These are phyloP conservation scores for Streblospio benedicti DNA, from an alignment of 1,140 invertebrate genomes.

Conservation along the genomic window DNA sequence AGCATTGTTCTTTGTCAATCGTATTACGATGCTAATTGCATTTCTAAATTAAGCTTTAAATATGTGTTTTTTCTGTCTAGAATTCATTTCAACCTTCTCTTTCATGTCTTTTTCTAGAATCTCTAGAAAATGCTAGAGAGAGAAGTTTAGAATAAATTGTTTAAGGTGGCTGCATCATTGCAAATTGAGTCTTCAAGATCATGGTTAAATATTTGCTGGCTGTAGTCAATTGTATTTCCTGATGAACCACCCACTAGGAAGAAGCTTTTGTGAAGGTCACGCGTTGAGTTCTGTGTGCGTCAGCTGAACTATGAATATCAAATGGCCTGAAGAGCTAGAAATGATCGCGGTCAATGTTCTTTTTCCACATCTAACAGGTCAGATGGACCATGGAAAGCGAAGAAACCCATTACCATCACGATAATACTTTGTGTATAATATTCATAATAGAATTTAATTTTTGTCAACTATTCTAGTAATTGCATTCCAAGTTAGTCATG, in stretches of 20 bases:
- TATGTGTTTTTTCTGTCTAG: conserved; percentile 17
- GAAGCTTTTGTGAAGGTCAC: conserved; percentile 58
- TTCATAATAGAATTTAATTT: not conserved
- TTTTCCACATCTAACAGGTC: conserved; percentile 58
- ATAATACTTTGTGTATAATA: not conserved
- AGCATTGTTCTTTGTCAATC: too few relatives aligned
- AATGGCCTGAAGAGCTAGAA: conserved; percentile 73
- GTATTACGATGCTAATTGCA: conserved; percentile 4
- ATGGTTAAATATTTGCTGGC: conserved; percentile 15
- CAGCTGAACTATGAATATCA: conserved; percentile 68
- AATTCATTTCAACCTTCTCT: not conserved
- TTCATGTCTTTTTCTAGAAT: not conserved
- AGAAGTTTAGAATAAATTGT: not conserved
- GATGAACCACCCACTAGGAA: conserved; percentile 71
- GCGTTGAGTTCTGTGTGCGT: conserved; percentile 80
- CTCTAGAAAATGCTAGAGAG: not conserved
- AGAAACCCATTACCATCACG: not conserved
- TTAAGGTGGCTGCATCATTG: not conserved
- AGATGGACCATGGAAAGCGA: not conserved
- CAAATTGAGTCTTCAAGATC: not conserved
- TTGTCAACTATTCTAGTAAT: not conserved
- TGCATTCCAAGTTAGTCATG: not conserved
- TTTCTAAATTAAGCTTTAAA: conserved; percentile 22
- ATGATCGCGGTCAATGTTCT: conserved; percentile 72
- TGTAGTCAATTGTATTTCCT: conserved; percentile 67